Conservation (phyloP, 2,113 vertebrate species). For the Rhinolophus ferrumequinum region DNA sequence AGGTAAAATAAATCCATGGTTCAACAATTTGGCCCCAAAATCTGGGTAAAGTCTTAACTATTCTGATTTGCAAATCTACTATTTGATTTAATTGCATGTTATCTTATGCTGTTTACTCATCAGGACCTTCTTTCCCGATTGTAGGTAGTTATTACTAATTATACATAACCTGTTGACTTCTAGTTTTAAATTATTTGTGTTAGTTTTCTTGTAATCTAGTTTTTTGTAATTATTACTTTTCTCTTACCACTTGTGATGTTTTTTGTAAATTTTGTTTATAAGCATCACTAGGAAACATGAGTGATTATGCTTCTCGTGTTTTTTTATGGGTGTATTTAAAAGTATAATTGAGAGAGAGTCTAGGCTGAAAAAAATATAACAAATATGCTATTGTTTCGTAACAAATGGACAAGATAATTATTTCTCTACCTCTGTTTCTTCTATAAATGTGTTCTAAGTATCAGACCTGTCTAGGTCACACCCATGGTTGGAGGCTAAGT, state of each 20-base stretch:
- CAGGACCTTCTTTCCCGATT: neutral
- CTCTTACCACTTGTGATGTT: neutral
- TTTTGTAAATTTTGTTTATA: slow-evolving; percentile 38
- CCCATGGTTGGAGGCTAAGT: neutral
- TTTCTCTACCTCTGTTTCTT: neutral
- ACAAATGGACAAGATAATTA: neutral
- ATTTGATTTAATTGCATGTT: slow-evolving; percentile 32
- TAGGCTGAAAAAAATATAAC: neutral
- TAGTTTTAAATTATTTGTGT: slow-evolving; percentile 10
- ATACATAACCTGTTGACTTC: slow-evolving; percentile 32
- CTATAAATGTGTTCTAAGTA: neutral
- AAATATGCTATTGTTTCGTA: neutral
- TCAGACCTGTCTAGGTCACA: neutral
- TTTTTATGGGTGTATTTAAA: neutral
- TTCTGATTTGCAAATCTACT: neutral
- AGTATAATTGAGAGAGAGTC: neutral
- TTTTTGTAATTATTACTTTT: neutral
- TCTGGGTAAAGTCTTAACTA: slow-evolving; percentile 7
- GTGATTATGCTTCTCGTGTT: neutral
- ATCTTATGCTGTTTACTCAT: slow-evolving; percentile 11
- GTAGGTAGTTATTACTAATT: slow-evolving; percentile 34
- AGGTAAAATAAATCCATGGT: neutral
- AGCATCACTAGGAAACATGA: neutral
- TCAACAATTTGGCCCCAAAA: slow-evolving; percentile 10
- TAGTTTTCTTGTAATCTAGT: neutral